phyloP scores from a whole-genome alignment of 2,113 vertebrate genomes.

The Nothocercus julius region DNA sequence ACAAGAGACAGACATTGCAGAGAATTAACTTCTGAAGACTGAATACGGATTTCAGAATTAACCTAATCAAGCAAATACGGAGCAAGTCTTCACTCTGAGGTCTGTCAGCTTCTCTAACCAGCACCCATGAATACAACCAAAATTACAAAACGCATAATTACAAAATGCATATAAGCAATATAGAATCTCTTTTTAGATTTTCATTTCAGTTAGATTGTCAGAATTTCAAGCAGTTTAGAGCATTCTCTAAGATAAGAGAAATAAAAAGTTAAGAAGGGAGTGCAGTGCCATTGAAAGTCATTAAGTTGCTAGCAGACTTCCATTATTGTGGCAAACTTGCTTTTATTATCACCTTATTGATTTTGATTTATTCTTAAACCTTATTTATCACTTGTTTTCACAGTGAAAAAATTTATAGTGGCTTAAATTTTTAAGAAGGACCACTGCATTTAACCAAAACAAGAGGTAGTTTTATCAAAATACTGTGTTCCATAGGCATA shows the following conservation, averaged over 20 bases:
- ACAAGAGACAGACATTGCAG: neutral
- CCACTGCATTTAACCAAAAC: neutral
- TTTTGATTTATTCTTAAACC: neutral
- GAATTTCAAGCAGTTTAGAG: neutral
- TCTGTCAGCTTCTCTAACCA: neutral
- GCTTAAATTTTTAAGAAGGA: neutral
- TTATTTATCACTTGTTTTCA: neutral
- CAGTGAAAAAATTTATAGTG: neutral
- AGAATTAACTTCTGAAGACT: neutral
- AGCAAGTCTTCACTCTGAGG: neutral
- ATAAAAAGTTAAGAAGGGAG: fast-evolving
- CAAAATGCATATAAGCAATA: neutral
- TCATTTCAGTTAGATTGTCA: neutral
- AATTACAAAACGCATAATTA: neutral
- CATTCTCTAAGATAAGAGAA: neutral
- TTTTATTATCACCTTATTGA: neutral
- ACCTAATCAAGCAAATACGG: neutral
- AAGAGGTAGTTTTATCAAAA: neutral
- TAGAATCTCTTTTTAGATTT: neutral
- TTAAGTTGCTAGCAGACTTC: neutral
- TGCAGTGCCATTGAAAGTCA: neutral
- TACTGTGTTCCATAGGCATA: neutral
- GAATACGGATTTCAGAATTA: neutral
- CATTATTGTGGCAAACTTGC: neutral
- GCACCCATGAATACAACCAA: fast-evolving